Evolutionary conservation across 2,888 invertebrate genomes (phyloP), one percentile per base, ranked within the genome.

Genomic region (Nephrotoma appendiculata): DNA sequence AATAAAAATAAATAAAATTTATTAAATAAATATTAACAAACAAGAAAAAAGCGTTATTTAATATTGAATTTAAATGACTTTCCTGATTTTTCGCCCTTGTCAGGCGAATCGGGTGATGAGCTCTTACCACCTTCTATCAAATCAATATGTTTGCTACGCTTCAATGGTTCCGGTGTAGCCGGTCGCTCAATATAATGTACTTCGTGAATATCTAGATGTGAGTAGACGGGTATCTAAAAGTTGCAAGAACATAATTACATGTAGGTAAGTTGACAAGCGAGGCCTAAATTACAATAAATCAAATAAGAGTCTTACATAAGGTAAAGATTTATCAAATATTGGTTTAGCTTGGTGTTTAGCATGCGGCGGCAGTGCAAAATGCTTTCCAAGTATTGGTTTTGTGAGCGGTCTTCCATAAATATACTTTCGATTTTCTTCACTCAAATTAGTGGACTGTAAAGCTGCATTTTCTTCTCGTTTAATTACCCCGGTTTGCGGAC

Each of bases 221-320:
- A 90, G 91, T 95, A 95, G 88, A 95, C 93, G 86, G 95, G 95
- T 90, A 95, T 95, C 94, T 95, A 88, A 86, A 91, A 89, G 86
- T 41, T 87, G 87, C 86, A 85, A 7, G 84, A 57, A 52, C 31
- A 52, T 48, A 41, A 31, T 31, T 31, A 31, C 11, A 44, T 85
- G 0, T 85, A 45, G n/a, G 44, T 9, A 19, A 85, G 19, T 2
- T 12, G 7, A 5, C 7, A 42, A 31, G 2, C 3, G 31, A 31
- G 31, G 1, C 3, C 2, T 3, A 85, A 19, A 44, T 44, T n/a
- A 44, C 19, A 86, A 19, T 45, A 19, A 45, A 12, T 86, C 1
- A 2, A 86, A 11, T 19, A 31, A 19, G 5, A 19, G 90, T 71
- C 31, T 71, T 90, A 93, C 93, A 88, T 94, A 93, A 87, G 93